These are phyloP conservation scores for Dasypogon diadema DNA, from an alignment of 2,888 invertebrate genomes.

Conservation along the genomic window DNA sequence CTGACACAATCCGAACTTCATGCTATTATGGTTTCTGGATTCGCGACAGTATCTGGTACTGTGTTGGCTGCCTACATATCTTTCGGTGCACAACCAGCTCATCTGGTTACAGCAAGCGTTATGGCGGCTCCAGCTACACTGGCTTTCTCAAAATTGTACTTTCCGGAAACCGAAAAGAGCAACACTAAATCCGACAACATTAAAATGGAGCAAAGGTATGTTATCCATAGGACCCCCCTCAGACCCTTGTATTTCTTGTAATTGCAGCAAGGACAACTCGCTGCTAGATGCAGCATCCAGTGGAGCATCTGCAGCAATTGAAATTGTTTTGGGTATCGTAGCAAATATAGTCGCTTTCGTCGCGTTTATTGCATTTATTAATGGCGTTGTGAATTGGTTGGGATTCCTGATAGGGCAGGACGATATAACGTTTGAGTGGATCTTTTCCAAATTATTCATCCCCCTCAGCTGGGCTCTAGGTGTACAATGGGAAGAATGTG, in stretches of 20 bases:
- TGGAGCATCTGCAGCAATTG: slow-evolving; percentile 86
- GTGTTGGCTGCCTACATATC: slow-evolving; percentile 93
- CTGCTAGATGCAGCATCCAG: slow-evolving; percentile 91
- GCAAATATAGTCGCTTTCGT: slow-evolving; percentile 95
- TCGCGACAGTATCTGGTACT: slow-evolving; percentile 94
- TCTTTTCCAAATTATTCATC: slow-evolving; percentile 90
- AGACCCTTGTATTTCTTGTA: too few species aligned
- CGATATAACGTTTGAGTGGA: slow-evolving; percentile 75
- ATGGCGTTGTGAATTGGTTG: slow-evolving; percentile 84
- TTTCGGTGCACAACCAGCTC: slow-evolving; percentile 89
- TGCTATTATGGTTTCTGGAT: slow-evolving; percentile 93
- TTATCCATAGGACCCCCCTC: too few species aligned
- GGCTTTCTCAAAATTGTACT: slow-evolving; percentile 88
- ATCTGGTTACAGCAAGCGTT: slow-evolving; percentile 91
- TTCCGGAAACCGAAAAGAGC: slow-evolving; percentile 90
- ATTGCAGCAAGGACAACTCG: slow-evolving; percentile 77
- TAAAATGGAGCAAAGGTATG: slow-evolving; percentile 77
- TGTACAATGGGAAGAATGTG: slow-evolving; percentile 75
- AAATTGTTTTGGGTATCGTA: slow-evolving; percentile 86
- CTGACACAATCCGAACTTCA: slow-evolving; percentile 93
- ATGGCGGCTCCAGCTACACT: slow-evolving; percentile 97
- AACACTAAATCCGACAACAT: slow-evolving; percentile 83
- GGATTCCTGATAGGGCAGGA: slow-evolving; percentile 81
- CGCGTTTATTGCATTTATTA: slow-evolving; percentile 86
- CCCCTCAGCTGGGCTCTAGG: slow-evolving; percentile 93